Conservation (phyloP, 2,113 vertebrate species). For the Lycocorax pyrrhopterus region DNA sequence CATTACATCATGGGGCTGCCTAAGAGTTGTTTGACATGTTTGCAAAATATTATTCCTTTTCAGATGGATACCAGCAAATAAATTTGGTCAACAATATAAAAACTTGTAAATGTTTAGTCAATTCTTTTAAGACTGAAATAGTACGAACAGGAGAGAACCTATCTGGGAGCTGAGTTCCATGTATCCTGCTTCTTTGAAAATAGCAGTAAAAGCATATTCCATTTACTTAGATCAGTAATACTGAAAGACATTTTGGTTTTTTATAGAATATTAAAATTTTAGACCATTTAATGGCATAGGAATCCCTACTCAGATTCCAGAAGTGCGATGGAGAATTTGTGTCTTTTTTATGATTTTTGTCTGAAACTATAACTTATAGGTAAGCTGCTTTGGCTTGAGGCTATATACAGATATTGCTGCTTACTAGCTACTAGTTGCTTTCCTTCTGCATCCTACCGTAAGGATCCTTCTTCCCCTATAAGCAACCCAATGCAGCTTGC, state of each 20-base stretch:
- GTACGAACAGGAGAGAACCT: neutral
- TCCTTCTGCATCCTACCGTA: neutral
- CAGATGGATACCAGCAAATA: neutral
- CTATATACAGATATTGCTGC: neutral
- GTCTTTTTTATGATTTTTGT: neutral
- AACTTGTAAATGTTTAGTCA: neutral
- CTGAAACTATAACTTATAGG: neutral
- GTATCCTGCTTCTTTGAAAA: neutral
- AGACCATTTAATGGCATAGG: neutral
- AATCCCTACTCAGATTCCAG: neutral
- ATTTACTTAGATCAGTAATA: neutral
- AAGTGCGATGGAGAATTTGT: neutral
- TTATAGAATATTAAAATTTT: neutral
- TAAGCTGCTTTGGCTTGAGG: neutral
- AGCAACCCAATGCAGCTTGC: neutral
- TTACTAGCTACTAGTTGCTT: neutral
- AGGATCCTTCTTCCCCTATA: neutral
- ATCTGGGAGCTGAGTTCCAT: neutral
- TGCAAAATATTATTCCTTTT: neutral
- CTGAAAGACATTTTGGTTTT: neutral
- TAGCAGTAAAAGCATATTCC: neutral
- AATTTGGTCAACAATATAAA: neutral
- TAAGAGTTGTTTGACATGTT: neutral
- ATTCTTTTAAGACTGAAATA: neutral
- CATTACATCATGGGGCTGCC: neutral